Base-by-base conservation (phyloP, 92 coral and sea anemone genomes). In the Palythoa grandiflora region DNA sequence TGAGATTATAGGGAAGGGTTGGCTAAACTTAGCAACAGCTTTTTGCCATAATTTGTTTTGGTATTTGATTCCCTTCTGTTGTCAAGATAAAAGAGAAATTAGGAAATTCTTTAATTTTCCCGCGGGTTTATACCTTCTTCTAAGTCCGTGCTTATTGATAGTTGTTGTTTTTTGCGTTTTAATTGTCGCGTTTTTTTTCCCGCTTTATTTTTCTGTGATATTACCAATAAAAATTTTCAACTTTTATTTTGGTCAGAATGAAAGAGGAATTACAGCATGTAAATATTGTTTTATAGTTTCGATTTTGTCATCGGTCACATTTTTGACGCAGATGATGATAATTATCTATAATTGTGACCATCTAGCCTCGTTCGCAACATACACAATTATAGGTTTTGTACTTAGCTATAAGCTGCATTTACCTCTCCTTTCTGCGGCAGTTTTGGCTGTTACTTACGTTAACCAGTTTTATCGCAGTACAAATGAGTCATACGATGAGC, bases 401-500 rank as follows among this genome's bases (percentile, higher is more conserved):
- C 55, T 80, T 1, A 55, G 7, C 48, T 55, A 50, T 16, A 78
- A 78, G 21, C n/a, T 35, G 12, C 19, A 35, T 13, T 51, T 61
- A 7, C 73, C 73, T 3, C 3, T 38, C 4, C 37, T 61, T 17
- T 38, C 65, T 21, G 80, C 40, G n/a, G 63, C 20, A n/a, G 51
- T 76, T 5, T 52, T 52, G 61, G 20, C 48, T 13, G 10, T 50
- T 20, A 36, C 5, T 14, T 54, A 36, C 52, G 17, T 78, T 78
- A 44, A 53, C 55, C 81, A 53, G 38, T 52, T 60, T 15, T 76
- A 76, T 50, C 65, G 50, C 40, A 20, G 63, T 4, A 53, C 81
- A 77, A 77, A 77, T 36, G 66, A 51, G 65, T 77, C 81, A 59
- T 77, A 51, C 81, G 81, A 77, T 28, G 65, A 77, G 40, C 63